Evolutionary conservation across 2,888 invertebrate species (phyloP).

Genomic region (Sussaba pulchella): DNA sequence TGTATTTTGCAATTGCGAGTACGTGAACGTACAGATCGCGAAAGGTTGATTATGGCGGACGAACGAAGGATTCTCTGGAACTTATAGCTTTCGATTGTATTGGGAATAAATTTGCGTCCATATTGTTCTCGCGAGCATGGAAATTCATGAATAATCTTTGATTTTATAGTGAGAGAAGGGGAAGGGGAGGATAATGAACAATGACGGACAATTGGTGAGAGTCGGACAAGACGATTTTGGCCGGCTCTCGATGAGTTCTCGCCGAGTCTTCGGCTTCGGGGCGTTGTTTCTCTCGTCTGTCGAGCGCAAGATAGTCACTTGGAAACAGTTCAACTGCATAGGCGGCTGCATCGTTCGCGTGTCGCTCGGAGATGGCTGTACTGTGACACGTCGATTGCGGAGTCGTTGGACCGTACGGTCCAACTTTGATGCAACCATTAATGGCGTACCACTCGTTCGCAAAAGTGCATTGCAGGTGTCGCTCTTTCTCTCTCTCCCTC

Average conservation of each 20-base stretch:
- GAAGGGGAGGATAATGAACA: no score
- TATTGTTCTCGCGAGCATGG: not conserved
- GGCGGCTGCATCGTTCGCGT: slow-evolving; percentile 42
- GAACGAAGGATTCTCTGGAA: no score
- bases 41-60: no score
- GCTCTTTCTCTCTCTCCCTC: not conserved
- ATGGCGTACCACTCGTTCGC: slow-evolving; percentile 15
- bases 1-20: no score
- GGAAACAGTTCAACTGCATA: no score
- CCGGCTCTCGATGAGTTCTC: not conserved
- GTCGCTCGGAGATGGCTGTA: slow-evolving; percentile 18
- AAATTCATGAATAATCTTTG: slow-evolving; percentile 56
- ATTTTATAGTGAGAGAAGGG: no score
- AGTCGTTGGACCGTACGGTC: slow-evolving; percentile 50
- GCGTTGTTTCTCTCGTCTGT: slow-evolving; percentile 36
- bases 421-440: not conserved
- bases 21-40: no score
- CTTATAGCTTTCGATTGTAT: no score
- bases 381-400: slow-evolving; percentile 32
- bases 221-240: no score
- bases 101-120: no score
- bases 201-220: no score
- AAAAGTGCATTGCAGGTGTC: not conserved
- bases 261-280: slow-evolving; percentile 11
- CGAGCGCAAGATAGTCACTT: slow-evolving; percentile 1